A percentile compares a stretch with the other conserved stretches of the same genome.
Conservation (phyloP, 2,888 invertebrate genomes). For the Yponomeuta evonymella region DNA sequence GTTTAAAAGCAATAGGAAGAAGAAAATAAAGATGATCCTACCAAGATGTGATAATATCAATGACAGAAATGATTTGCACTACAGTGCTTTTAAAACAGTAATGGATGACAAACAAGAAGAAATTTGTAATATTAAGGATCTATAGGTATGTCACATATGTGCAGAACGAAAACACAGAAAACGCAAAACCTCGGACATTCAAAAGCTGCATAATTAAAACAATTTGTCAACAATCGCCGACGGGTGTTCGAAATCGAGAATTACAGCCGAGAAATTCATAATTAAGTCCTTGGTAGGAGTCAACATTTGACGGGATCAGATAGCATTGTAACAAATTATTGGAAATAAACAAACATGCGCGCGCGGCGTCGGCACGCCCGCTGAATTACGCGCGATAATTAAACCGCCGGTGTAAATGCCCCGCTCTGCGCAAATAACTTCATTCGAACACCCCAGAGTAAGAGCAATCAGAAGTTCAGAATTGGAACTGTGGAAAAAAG, state of each 20-base stretch:
- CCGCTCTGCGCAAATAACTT: constrained; percentile 25
- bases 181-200: neutral
- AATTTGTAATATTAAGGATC: constrained; percentile 18
- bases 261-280: constrained; percentile 39
- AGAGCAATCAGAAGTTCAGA: neutral
- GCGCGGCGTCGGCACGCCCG: constrained; percentile 17
- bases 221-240: constrained; percentile 11
- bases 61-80: too few relatives aligned
- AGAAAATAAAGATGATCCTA: neutral
- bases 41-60: neutral
- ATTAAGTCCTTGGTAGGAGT: constrained; percentile 32
- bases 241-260: constrained; percentile 9
- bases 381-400: constrained; percentile 66
- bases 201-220: constrained; percentile 3
- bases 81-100: too few relatives aligned
- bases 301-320: constrained; percentile 37
- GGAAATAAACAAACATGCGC: constrained; percentile 50
- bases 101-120: constrained; percentile 17
- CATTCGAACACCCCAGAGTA: constrained; percentile 14
- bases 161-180: neutral
- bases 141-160: too few relatives aligned
- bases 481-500: neutral
- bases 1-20: neutral
- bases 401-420: constrained; percentile 35
- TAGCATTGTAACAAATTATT: constrained; percentile 60